phyloP scores from a whole-genome alignment of 2,888 invertebrate species.

The Heliconius ismenius region DNA sequence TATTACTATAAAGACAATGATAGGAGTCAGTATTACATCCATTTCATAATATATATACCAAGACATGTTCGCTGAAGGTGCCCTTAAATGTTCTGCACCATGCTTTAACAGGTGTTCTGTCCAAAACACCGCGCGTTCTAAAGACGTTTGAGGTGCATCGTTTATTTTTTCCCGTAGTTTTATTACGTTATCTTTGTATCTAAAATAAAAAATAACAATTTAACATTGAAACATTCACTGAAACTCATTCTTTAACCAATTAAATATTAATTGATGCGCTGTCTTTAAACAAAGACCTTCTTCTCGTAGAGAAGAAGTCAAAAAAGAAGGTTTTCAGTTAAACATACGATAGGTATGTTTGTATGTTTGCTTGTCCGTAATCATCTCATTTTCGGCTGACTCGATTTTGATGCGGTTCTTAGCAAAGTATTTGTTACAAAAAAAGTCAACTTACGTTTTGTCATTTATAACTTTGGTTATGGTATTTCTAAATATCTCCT shows the following conservation, averaged over 20 bases:
- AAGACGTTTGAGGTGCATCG: slow-evolving; percentile 44
- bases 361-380: too few species aligned
- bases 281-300: too few species aligned
- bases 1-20: neutral
- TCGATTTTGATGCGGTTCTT: too few species aligned
- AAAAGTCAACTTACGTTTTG: slow-evolving; percentile 44
- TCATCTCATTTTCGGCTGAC: too few species aligned
- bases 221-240: neutral
- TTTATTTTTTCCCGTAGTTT: slow-evolving; percentile 44
- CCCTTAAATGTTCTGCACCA: slow-evolving; percentile 47
- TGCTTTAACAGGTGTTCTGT: slow-evolving; percentile 49
- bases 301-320: too few species aligned
- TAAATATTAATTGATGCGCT: too few species aligned
- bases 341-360: too few species aligned
- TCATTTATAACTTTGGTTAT: slow-evolving; percentile 48
- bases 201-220: slow-evolving; percentile 34
- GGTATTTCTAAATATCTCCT: slow-evolving; percentile 48
- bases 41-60: slow-evolving; percentile 54
- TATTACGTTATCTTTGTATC: slow-evolving; percentile 46
- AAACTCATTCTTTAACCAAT: too few species aligned
- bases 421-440: too few species aligned
- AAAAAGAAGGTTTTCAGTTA: too few species aligned
- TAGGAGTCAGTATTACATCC: slow-evolving; percentile 39
- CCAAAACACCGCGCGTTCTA: slow-evolving; percentile 56
- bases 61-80: slow-evolving; percentile 52